phyloP scores from a whole-genome alignment of 1,140 invertebrate species.

The Lithobius niger region DNA sequence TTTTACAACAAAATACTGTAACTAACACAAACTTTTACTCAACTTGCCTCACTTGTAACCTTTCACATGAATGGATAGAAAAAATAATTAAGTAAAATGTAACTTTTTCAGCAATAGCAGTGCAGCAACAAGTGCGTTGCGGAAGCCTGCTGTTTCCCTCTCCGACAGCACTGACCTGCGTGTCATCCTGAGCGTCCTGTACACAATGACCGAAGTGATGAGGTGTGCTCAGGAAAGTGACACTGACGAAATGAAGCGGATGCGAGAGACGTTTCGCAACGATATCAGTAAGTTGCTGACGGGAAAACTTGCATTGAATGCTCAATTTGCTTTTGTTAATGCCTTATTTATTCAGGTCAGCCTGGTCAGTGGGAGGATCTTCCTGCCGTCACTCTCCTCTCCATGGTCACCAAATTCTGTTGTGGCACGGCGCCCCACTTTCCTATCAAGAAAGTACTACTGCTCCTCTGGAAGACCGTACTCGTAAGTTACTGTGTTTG shows the following conservation, averaged over 20 bases:
- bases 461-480: conserved; percentile 92
- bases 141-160: conserved; percentile 77
- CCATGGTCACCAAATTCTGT: conserved; percentile 90
- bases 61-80: too few species aligned
- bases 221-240: conserved; percentile 49
- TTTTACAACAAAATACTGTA: too few species aligned
- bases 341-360: conserved; percentile 18
- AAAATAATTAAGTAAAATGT: too few species aligned
- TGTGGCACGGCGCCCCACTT: conserved; percentile 87
- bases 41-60: too few species aligned
- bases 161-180: conserved; percentile 83
- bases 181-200: conserved; percentile 81
- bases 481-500: conserved; percentile 35
- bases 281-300: conserved; percentile 50
- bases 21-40: too few species aligned
- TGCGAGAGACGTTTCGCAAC: conserved; percentile 58
- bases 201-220: conserved; percentile 80
- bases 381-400: conserved; percentile 71
- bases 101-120: conserved; percentile 47
- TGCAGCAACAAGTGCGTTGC: conserved; percentile 53
- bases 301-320: conserved; percentile 12
- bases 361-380: conserved; percentile 55
- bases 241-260: conserved; percentile 49
- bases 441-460: conserved; percentile 92
- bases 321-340: conserved; percentile 5